Evolutionary conservation across 2,888 invertebrate genomes (phyloP), one percentile per base, ranked within the genome.

Genomic region (Scaptomyza reducta): DNA sequence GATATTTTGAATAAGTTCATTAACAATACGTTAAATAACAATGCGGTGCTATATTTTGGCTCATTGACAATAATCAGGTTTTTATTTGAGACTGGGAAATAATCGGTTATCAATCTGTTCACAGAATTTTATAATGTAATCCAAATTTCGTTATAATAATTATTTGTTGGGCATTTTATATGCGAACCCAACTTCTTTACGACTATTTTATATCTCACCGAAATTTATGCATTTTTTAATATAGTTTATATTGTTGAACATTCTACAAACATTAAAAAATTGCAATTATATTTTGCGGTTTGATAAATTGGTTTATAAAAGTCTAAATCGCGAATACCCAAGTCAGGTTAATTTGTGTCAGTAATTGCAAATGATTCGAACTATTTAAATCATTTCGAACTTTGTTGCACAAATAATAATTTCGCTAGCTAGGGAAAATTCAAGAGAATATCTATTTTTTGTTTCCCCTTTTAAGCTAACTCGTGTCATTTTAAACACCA

Each of bases 401-500:
- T 31, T 45, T n/a, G 27, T 47, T 61, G 46, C 27, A 40, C 27
- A 10, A 31, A 62, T 35, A 62, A 42, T 5, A 14, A 41, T 33
- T 60, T 61, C 27, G 27, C 33, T 25, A n/a, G n/a, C 7, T 16
- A 31, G 13, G 14, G 14, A 35, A 14, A 46, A 16, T 9, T 10
- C 22, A 13, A n/a, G n/a, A 14, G 11, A n/a, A 31, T 38, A 9
- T 11, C 18, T 42, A 22, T 41, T 29, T 46, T 29, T 9, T 16
- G 6, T 10, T 1, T 22, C 10, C n/a, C 50, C 11, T 10, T 18
- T 42, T 53, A 14, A 25, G 35, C n/a, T 11, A 6, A 63, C 68
- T 68, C 72, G 74, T 73, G 62, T 27, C 46, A 6, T 13, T 27
- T 13, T 61, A 11, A 29, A 47, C 14, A 16, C 14, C 18, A 47